These are phyloP conservation scores for Scomber colias DNA, from an alignment of 2,113 vertebrate species.

Conservation along the genomic window DNA sequence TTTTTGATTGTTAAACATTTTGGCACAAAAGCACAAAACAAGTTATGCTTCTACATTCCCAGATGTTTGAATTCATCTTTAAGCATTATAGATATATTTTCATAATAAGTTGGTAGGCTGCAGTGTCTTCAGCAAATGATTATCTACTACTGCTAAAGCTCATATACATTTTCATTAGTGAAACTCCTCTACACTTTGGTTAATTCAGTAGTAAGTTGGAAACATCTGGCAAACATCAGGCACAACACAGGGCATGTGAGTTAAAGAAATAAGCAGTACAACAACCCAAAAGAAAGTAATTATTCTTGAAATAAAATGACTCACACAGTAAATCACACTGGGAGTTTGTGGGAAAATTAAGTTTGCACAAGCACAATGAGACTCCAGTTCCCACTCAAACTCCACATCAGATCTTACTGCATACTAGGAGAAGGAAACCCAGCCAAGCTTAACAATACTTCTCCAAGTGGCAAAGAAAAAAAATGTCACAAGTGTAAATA, in stretches of 20 bases:
- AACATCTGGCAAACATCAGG: not conserved
- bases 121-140: not conserved
- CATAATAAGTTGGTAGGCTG: not conserved
- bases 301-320: not conserved
- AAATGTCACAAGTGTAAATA: conserved; percentile 62
- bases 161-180: not conserved
- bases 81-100: not conserved
- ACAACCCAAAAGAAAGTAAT: not conserved
- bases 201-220: conserved; percentile 1
- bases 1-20: not conserved
- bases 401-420: conserved; percentile 58
- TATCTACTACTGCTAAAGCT: not conserved
- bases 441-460: conserved; percentile 49
- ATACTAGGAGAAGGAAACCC: conserved; percentile 27
- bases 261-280: not conserved
- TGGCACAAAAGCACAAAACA: not conserved
- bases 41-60: not conserved
- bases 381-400: conserved; percentile 48
- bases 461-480: conserved; percentile 34
- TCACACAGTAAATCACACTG: not conserved
- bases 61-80: not conserved
- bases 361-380: conserved; percentile 8
- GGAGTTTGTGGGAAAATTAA: not conserved
- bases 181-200: not conserved
- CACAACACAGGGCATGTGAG: not conserved